Evolutionary conservation across 1,140 invertebrate genomes (phyloP).

Genomic region (Brevipalpus yothersi): DNA sequence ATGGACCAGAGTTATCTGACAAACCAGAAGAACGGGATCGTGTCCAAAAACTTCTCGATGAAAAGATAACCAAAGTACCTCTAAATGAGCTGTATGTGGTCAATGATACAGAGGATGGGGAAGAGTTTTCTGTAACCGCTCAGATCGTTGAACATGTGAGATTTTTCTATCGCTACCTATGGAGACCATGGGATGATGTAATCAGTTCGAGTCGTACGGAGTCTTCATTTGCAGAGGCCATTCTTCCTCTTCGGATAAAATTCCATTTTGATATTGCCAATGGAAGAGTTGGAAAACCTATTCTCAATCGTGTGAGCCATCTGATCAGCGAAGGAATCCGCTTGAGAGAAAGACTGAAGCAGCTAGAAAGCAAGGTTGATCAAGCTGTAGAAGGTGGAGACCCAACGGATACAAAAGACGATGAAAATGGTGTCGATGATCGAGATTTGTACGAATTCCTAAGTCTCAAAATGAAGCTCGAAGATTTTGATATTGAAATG

Average conservation of each 20-base stretch:
- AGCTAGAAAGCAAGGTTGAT: neutral
- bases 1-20: neutral
- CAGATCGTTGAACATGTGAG: slow-evolving; percentile 11
- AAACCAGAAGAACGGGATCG: neutral
- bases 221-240: slow-evolving; percentile 6
- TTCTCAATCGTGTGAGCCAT: slow-evolving; percentile 7
- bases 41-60: neutral
- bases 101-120: slow-evolving; percentile 10
- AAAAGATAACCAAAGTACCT: slow-evolving; percentile 7
- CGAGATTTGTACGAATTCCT: slow-evolving; percentile 9
- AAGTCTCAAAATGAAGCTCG: slow-evolving; percentile 7
- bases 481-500: slow-evolving; percentile 11
- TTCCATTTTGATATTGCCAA: slow-evolving; percentile 12
- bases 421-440: slow-evolving; percentile 5
- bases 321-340: slow-evolving; percentile 9
- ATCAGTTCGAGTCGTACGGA: neutral
- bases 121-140: slow-evolving; percentile 11
- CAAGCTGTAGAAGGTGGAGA: neutral
- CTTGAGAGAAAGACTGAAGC: slow-evolving; percentile 4
- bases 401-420: neutral
- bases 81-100: slow-evolving; percentile 11
- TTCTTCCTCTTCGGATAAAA: slow-evolving; percentile 9
- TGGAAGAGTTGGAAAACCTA: slow-evolving; percentile 7
- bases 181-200: slow-evolving; percentile 12
- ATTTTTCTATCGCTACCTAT: slow-evolving; percentile 10